Evolutionary conservation across 2,888 invertebrate species (phyloP).

Genomic region (Brenthis hecate): DNA sequence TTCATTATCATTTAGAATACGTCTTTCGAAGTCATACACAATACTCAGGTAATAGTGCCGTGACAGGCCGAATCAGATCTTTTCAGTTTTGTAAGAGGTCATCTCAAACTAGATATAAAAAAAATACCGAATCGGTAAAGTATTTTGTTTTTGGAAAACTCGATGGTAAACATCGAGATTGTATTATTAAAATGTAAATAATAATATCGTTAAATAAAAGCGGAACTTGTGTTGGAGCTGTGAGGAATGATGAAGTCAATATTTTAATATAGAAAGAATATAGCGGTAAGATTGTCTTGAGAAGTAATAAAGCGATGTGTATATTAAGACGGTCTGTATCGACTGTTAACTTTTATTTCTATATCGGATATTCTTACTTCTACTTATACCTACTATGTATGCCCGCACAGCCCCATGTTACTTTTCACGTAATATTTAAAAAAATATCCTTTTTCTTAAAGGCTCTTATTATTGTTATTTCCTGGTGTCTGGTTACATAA

Average conservation of each 20-base stretch:
- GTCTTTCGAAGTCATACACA: conserved; percentile 19
- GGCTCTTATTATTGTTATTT: conserved; percentile 2
- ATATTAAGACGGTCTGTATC: not conserved
- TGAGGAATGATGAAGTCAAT: conserved; percentile 5
- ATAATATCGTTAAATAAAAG: not conserved
- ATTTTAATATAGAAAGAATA: not conserved
- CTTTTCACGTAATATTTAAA: conserved; percentile 9
- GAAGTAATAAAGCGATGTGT: conserved; percentile 9
- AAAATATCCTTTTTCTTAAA: conserved; percentile 10
- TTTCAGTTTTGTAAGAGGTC: not conserved
- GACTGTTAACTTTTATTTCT: conserved; percentile 7
- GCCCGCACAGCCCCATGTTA: conserved; percentile 21
- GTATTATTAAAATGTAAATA: not conserved
- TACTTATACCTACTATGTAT: conserved; percentile 12
- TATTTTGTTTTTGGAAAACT: not conserved
- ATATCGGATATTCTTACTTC: not conserved
- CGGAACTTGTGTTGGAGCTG: conserved; percentile 2
- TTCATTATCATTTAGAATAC: conserved; percentile 18
- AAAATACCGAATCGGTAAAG: not conserved
- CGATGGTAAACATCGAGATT: not conserved
- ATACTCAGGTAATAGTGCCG: conserved; percentile 7
- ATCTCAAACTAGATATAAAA: conserved; percentile 6
- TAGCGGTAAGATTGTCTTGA: conserved; percentile 7
- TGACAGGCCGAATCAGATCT: conserved; percentile 11
- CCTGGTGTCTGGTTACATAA: conserved; percentile 10